These are phyloP conservation scores for Lithobates sylvaticus DNA, from an alignment of 2,797 vertebrate species.

Conservation along the genomic window DNA sequence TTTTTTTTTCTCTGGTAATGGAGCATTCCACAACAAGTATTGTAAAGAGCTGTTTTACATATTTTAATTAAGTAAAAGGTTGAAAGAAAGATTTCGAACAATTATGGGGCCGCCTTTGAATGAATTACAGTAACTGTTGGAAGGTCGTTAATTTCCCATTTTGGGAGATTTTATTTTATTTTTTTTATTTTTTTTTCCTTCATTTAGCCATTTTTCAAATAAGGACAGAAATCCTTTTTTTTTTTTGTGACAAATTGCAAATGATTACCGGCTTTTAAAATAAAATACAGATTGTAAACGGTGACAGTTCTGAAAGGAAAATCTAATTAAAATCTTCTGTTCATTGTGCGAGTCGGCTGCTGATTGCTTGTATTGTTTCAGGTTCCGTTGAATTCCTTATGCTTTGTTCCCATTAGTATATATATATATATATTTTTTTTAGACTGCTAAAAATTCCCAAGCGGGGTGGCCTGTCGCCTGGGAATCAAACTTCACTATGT, in stretches of 20 bases:
- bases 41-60: slow-evolving; percentile 50
- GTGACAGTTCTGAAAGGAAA: slow-evolving; percentile 45
- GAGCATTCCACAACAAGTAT: slow-evolving; percentile 31
- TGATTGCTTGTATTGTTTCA: slow-evolving; percentile 56
- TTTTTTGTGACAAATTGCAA: slow-evolving; percentile 50
- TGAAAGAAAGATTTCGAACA: slow-evolving; percentile 53
- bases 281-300: slow-evolving; percentile 50
- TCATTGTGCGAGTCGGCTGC: slow-evolving; percentile 20
- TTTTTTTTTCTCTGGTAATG: slow-evolving; percentile 3
- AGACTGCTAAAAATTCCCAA: not conserved
- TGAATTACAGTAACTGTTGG: slow-evolving; percentile 20
- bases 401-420: slow-evolving; percentile 34
- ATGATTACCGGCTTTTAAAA: slow-evolving; percentile 41
- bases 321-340: slow-evolving; percentile 56
- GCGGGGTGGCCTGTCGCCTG: not conserved
- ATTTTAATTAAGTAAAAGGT: slow-evolving; percentile 55
- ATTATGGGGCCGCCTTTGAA: slow-evolving; percentile 41
- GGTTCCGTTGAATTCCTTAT: slow-evolving; percentile 35
- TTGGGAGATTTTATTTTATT: not conserved
- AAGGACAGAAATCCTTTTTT: slow-evolving; percentile 21
- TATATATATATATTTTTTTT: not conserved
- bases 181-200: not conserved
- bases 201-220: slow-evolving; percentile 23
- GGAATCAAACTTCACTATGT: not conserved
- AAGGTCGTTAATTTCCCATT: slow-evolving; percentile 49